Evolutionary conservation across 2,797 vertebrate species (phyloP).

Genomic region (Dipus sagitta): DNA sequence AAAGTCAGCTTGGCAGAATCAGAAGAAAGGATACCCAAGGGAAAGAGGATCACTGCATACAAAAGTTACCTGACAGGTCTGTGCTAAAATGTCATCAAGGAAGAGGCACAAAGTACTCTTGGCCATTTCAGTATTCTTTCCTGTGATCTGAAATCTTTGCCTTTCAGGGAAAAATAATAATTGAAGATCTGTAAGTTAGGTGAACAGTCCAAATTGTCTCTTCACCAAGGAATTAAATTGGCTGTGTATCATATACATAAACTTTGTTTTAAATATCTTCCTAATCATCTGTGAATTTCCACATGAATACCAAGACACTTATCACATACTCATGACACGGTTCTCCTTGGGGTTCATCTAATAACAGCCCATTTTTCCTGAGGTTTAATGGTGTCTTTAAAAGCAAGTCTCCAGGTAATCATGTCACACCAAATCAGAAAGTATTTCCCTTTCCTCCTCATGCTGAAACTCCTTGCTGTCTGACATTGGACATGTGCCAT

Average conservation of each 20-base stretch:
- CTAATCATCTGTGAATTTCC: conserved; percentile 49
- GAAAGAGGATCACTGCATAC: neutral
- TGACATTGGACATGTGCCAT: conserved; percentile 64
- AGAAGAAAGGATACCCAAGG: neutral
- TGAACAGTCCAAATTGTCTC: neutral
- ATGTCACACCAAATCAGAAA: conserved; percentile 61
- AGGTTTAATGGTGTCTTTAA: conserved; percentile 50
- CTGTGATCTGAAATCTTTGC: neutral
- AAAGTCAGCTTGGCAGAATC: neutral
- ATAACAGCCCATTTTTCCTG: conserved; percentile 53
- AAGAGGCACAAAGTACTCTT: neutral
- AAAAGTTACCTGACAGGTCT: neutral
- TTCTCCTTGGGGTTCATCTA: conserved; percentile 41
- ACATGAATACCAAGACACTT: conserved; percentile 27
- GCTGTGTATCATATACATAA: neutral
- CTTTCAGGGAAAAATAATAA: conserved; percentile 50
- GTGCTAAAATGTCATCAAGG: neutral
- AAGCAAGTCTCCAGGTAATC: conserved; percentile 64
- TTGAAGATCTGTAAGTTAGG: neutral
- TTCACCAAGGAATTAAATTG: conserved; percentile 40
- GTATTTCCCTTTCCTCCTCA: neutral
- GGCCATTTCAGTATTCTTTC: neutral
- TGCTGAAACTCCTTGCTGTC: neutral
- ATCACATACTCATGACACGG: neutral
- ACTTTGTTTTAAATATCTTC: conserved; percentile 35